Evolutionary conservation across 2,888 invertebrate species (phyloP).

Genomic region (Odontocerum albicorne): DNA sequence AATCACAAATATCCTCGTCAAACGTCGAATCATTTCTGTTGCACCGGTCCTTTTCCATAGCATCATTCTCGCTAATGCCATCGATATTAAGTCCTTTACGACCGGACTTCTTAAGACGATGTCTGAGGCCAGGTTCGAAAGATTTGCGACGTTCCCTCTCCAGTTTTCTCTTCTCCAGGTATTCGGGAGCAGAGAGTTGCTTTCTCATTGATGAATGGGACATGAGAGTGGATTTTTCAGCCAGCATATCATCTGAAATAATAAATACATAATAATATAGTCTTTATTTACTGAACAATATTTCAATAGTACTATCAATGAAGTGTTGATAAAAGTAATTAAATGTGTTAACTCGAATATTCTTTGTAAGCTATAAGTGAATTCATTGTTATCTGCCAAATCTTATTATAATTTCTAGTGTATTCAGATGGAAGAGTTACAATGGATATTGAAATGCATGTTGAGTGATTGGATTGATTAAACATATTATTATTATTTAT

Average conservation of each 20-base stretch:
- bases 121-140: slow-evolving; percentile 60
- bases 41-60: slow-evolving; percentile 25
- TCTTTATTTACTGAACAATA: too few species aligned
- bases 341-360: too few species aligned
- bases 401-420: too few species aligned
- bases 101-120: slow-evolving; percentile 58
- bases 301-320: too few species aligned
- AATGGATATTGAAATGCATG: too few species aligned
- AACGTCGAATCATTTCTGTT: slow-evolving; percentile 19
- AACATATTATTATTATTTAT: too few species aligned
- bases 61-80: slow-evolving; percentile 18
- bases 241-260: slow-evolving; percentile 61
- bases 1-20: slow-evolving; percentile 24
- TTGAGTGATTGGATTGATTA: too few species aligned
- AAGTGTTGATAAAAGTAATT: too few species aligned
- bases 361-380: too few species aligned
- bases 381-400: too few species aligned
- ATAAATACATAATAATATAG: too few species aligned
- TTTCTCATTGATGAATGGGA: slow-evolving; percentile 67
- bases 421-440: too few species aligned
- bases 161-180: slow-evolving; percentile 81
- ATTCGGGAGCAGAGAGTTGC: slow-evolving; percentile 84
- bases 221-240: slow-evolving; percentile 61
- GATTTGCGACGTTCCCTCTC: slow-evolving; percentile 69
- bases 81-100: slow-evolving; percentile 18